Evolutionary conservation across 2,888 invertebrate species (phyloP).

Genomic region (Caradrina kadenii): DNA sequence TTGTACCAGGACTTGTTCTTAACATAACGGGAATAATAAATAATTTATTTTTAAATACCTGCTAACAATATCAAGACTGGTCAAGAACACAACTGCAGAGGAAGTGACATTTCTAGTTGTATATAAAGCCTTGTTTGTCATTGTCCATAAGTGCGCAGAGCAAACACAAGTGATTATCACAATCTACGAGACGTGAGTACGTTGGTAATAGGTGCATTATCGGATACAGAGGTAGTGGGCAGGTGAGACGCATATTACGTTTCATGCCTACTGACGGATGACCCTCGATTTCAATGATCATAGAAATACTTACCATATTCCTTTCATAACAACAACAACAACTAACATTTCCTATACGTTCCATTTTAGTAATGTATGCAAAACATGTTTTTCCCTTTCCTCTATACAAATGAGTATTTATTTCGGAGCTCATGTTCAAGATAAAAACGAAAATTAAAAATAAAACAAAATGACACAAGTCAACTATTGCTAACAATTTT

Average conservation of each 20-base stretch:
- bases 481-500: slow-evolving; percentile 22
- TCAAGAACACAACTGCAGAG: slow-evolving; percentile 60
- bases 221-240: slow-evolving; percentile 14
- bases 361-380: slow-evolving; percentile 3
- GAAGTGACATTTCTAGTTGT: slow-evolving; percentile 56
- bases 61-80: slow-evolving; percentile 39
- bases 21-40: slow-evolving; percentile 1
- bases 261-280: slow-evolving; percentile 41
- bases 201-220: slow-evolving; percentile 62
- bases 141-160: slow-evolving; percentile 72
- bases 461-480: slow-evolving; percentile 35
- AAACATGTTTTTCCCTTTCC: background rate
- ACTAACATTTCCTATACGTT: slow-evolving; percentile 21
- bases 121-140: slow-evolving; percentile 76
- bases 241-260: slow-evolving; percentile 16
- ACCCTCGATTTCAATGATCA: slow-evolving; percentile 52
- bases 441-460: background rate
- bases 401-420: background rate
- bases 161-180: slow-evolving; percentile 73
- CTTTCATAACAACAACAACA: background rate
- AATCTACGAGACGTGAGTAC: slow-evolving; percentile 66
- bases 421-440: background rate
- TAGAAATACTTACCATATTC: slow-evolving; percentile 15
- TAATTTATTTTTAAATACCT: slow-evolving; percentile 43
- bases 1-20: background rate